Evolutionary conservation across 2,113 vertebrate species (phyloP), one percentile per base, ranked within the genome.

Genomic region (Tamias sibiricus): DNA sequence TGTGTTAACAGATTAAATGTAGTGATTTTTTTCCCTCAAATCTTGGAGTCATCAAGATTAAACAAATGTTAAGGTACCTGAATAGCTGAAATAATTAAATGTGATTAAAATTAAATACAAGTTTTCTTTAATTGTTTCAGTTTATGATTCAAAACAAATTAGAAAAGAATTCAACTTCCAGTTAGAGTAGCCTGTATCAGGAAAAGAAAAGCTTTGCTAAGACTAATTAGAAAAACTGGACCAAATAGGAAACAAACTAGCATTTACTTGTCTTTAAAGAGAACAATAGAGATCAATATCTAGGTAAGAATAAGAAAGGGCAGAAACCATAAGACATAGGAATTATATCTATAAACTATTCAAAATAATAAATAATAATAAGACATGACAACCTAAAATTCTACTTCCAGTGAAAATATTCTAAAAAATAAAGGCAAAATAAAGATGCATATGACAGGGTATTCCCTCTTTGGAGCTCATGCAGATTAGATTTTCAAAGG

Each of bases 101-200:
- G 11, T 32, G 71, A 76, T 74, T 95, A 87, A 35, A 83, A 95
- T 90, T 79, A 72, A 8, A 76, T 42, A 69, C 19, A 49, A 84
- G 19, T 14, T 71, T 86, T 75, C 14, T 77, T 28, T 1, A 4
- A 57, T 52, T 87, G 76, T 83, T 92, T 96, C 24, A 71, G 12
- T 88, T 85, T 71, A 68, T 28, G 13, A 79, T 72, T 90, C 87
- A 96, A 93, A 94, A 69, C 49, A 5, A 89, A 49, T 71, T 91
- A 75, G 26, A 91, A 84, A 87, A 1, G 0, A 82, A 52, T 83
- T 91, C 14, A 75, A 20, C 40, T 94, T 32, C 37, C 2, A 8
- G 11, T 85, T 76, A 14, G 26, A 40, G 13, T 47, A 47, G 8
- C 7, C 12, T 82, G 8, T 54, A 42, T 24, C 28, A 54, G 62